phyloP scores from a whole-genome alignment of 2,888 invertebrate genomes.

The Priapulus caudatus region DNA sequence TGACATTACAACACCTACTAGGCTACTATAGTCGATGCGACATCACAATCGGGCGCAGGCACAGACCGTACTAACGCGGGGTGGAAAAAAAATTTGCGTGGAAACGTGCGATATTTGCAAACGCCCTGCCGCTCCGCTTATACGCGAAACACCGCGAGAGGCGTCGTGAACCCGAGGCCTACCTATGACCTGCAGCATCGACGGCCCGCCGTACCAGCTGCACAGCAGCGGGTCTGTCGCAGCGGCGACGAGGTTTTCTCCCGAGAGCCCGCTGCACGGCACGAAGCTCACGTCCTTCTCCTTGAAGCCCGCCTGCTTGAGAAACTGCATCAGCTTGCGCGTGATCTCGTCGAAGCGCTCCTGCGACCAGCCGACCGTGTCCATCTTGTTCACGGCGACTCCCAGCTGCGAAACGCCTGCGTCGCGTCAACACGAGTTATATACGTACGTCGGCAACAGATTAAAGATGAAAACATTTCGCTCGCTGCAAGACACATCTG shows the following conservation, averaged over 20 bases:
- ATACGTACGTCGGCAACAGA: too few relatives aligned
- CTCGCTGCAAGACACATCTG: background rate
- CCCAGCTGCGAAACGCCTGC: conserved; percentile 82
- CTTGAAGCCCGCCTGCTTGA: conserved; percentile 77
- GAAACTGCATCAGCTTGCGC: conserved; percentile 54
- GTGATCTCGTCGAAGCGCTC: conserved; percentile 80
- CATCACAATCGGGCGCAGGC: too few relatives aligned
- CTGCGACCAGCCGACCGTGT: conserved; percentile 85
- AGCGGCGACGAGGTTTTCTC: conserved; percentile 70
- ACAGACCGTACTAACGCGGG: too few relatives aligned
- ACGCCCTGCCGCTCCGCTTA: too few relatives aligned
- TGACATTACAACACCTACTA: conserved; percentile 6
- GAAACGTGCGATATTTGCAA: too few relatives aligned
- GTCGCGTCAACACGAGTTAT: too few relatives aligned
- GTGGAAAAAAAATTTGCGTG: too few relatives aligned
- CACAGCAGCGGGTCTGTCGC: conserved; percentile 51
- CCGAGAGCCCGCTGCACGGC: conserved; percentile 90
- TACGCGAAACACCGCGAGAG: too few relatives aligned
- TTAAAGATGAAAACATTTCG: too few relatives aligned
- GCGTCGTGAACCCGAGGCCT: too few relatives aligned
- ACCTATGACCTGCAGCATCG: conserved; percentile 72
- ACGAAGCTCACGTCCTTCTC: conserved; percentile 74
- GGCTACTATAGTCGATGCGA: background rate
- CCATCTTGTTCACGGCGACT: conserved; percentile 92
- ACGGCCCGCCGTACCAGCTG: conserved; percentile 67